Evolutionary conservation across 2,797 vertebrate genomes (phyloP).

Genomic region (Pangasius krempfi): DNA sequence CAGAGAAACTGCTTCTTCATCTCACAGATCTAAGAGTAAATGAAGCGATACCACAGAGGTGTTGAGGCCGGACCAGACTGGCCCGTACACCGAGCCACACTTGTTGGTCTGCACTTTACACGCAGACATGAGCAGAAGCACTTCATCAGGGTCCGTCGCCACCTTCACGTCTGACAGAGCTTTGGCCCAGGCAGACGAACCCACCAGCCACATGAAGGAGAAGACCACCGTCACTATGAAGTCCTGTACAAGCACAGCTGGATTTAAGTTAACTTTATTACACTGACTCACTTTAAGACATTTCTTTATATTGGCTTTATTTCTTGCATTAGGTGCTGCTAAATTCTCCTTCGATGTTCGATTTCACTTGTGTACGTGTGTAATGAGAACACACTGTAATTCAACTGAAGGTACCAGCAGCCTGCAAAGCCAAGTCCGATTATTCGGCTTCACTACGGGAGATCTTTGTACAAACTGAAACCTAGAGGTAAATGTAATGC

Average conservation of each 20-base stretch:
- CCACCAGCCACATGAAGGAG: slow-evolving; percentile 97
- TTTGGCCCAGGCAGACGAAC: slow-evolving; percentile 97
- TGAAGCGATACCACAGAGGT: slow-evolving; percentile 87
- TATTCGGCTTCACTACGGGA: neutral
- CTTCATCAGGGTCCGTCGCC: slow-evolving; percentile 90
- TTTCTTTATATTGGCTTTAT: neutral
- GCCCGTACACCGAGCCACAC: slow-evolving; percentile 84
- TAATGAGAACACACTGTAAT: neutral
- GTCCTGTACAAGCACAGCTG: slow-evolving; percentile 76
- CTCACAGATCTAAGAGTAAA: neutral
- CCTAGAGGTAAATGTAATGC: slow-evolving; percentile 2
- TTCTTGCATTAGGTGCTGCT: neutral
- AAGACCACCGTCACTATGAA: slow-evolving; percentile 96
- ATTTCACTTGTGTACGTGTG: too few species aligned
- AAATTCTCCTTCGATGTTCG: neutral
- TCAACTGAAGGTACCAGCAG: neutral
- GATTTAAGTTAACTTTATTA: neutral
- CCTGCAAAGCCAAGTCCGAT: neutral
- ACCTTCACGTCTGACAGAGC: slow-evolving; percentile 94
- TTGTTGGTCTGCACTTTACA: slow-evolving; percentile 91
- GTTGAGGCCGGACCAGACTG: slow-evolving; percentile 95
- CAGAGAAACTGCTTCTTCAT: neutral
- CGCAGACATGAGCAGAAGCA: slow-evolving; percentile 88
- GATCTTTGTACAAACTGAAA: slow-evolving; percentile 10
- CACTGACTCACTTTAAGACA: neutral